Percentiles rank a stretch among this genome's conserved stretches.
Conservation (phyloP, 53 echinoderm and acorn worm genomes). For the Antedon mediterranea region DNA sequence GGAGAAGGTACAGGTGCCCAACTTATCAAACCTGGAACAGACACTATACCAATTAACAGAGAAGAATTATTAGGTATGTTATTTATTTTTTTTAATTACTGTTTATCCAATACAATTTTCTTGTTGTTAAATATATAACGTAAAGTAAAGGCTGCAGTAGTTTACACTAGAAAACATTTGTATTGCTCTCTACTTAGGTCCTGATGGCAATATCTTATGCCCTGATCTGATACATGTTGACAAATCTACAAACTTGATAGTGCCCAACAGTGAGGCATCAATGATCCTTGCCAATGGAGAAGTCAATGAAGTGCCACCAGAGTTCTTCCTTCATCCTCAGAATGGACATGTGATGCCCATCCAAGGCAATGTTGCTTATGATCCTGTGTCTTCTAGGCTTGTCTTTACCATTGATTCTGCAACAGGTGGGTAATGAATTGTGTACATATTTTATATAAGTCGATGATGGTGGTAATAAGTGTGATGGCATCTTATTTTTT, state of each 20-base stretch:
- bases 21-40: slow-evolving; percentile 30
- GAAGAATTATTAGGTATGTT: slow-evolving; percentile 85
- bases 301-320: slow-evolving; percentile 31
- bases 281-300: slow-evolving; percentile 48
- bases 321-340: slow-evolving; percentile 74
- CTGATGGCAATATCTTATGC: slow-evolving; percentile 60
- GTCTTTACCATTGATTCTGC: slow-evolving; percentile 58
- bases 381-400: slow-evolving; percentile 60
- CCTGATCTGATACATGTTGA: slow-evolving; percentile 57
- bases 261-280: slow-evolving; percentile 56
- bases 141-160: no score
- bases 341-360: slow-evolving; percentile 76
- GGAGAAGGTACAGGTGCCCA: slow-evolving; percentile 62
- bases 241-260: slow-evolving; percentile 54
- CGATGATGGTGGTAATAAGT: no score
- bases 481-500: no score
- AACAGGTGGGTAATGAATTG: slow-evolving; percentile 41
- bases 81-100: no score
- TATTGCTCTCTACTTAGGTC: slow-evolving; percentile 17
- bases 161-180: no score
- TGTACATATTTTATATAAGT: no score
- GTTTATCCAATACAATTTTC: no score
- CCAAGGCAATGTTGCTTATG: slow-evolving; percentile 85
- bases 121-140: no score
- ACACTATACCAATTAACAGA: slow-evolving; percentile 29